Conservation (phyloP, 2,113 vertebrate species). For the Fulica atra region DNA sequence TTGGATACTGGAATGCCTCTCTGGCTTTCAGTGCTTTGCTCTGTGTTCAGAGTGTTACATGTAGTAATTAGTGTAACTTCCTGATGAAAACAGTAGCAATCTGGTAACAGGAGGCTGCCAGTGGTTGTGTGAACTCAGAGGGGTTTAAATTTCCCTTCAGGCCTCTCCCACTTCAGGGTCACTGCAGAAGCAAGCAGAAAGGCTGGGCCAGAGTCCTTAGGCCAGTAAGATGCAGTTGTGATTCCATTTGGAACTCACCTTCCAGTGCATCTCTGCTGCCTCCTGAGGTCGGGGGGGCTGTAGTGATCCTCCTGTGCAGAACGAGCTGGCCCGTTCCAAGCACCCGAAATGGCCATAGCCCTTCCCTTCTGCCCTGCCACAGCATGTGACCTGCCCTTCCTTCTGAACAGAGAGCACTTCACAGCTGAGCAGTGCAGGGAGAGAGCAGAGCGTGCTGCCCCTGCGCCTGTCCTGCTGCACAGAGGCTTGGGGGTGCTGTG, state of each 20-base stretch:
- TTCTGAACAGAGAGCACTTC: neutral
- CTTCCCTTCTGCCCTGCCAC: neutral
- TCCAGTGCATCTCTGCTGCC: neutral
- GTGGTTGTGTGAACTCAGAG: rapidly evolving
- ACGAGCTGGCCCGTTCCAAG: neutral
- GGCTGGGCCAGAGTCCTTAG: neutral
- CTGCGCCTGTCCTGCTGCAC: rapidly evolving
- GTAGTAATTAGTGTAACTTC: neutral
- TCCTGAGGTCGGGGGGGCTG: neutral
- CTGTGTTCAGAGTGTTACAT: rapidly evolving
- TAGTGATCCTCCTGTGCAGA: neutral
- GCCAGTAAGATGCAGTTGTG: neutral
- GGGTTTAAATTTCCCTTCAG: neutral
- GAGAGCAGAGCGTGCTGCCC: neutral
- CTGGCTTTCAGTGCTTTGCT: neutral
- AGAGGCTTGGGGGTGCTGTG: neutral
- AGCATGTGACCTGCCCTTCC: neutral
- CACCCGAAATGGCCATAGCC: too few species aligned
- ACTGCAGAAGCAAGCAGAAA: neutral
- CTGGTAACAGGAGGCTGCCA: neutral
- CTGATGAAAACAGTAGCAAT: neutral
- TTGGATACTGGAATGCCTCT: rapidly evolving
- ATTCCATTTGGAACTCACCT: neutral
- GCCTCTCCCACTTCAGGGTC: neutral
- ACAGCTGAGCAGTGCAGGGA: too few species aligned